phyloP scores from a whole-genome alignment of 1,140 invertebrate genomes.

The Euborellia annulipes region DNA sequence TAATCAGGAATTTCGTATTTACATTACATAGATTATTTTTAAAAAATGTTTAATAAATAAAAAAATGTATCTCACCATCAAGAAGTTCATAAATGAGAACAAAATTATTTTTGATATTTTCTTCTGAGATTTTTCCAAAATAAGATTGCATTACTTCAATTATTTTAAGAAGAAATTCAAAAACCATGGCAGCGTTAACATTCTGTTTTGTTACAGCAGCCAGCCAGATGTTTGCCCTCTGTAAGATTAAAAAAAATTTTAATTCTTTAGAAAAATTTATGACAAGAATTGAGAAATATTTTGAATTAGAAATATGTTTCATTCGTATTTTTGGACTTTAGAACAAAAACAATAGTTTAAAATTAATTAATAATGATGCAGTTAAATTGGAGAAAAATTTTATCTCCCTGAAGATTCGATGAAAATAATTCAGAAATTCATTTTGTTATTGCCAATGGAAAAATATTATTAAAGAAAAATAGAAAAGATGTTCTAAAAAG shows the following conservation, averaged over 20 bases:
- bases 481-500: no score
- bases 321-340: conserved; percentile 1
- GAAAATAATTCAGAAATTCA: no score
- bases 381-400: no score
- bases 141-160: conserved; percentile 99
- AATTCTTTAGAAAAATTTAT: no score
- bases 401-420: no score
- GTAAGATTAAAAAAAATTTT: conserved; percentile 18
- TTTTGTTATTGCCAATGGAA: no score
- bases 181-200: conserved; percentile 99
- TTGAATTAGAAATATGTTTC: neutral
- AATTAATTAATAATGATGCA: neutral
- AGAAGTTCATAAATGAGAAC: conserved; percentile 98
- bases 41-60: no score
- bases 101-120: conserved; percentile 99
- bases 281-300: neutral
- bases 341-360: conserved; percentile 2
- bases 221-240: conserved; percentile 95
- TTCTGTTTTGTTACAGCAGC: conserved; percentile 99
- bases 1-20: no score
- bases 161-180: conserved; percentile 98
- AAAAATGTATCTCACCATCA: conserved; percentile 74
- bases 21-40: no score
- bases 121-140: conserved; percentile 98
- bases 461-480: no score